Percentiles rank a stretch among this genome's conserved stretches.
phyloP scores from a whole-genome alignment of 2,797 vertebrate genomes.

The Lagothrix lagotricha region DNA sequence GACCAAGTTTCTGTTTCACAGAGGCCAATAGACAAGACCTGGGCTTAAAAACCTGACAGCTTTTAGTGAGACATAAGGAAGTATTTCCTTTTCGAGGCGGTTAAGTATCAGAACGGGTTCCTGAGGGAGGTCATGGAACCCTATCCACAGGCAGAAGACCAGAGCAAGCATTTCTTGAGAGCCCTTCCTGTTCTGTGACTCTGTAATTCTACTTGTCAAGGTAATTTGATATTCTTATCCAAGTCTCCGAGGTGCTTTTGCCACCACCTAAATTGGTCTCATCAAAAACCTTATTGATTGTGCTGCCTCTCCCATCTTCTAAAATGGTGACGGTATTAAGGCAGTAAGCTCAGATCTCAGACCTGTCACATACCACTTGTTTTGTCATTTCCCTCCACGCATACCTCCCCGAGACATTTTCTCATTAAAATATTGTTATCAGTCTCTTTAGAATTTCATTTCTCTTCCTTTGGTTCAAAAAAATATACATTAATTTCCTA shows the following conservation, averaged over 20 bases:
- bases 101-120: neutral
- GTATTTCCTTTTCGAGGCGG: conserved; percentile 40
- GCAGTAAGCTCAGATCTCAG: neutral
- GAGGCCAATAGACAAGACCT: neutral
- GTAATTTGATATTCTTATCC: conserved; percentile 39
- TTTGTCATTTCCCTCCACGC: neutral
- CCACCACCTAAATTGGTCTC: conserved; percentile 2
- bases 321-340: conserved; percentile 7
- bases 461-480: conserved; percentile 60
- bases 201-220: conserved; percentile 37
- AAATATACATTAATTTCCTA: conserved; percentile 51
- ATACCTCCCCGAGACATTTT: conserved; percentile 1
- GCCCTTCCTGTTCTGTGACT: neutral
- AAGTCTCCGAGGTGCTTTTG: neutral
- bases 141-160: neutral
- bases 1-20: conserved; percentile 22
- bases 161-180: neutral
- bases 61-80: conserved; percentile 26
- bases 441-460: conserved; percentile 57
- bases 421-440: conserved; percentile 46
- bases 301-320: neutral
- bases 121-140: neutral
- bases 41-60: neutral
- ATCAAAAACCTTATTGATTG: conserved; percentile 41
- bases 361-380: neutral